These are phyloP conservation scores for Gibbula magus DNA, from an alignment of 2,888 invertebrate species.

Conservation along the genomic window DNA sequence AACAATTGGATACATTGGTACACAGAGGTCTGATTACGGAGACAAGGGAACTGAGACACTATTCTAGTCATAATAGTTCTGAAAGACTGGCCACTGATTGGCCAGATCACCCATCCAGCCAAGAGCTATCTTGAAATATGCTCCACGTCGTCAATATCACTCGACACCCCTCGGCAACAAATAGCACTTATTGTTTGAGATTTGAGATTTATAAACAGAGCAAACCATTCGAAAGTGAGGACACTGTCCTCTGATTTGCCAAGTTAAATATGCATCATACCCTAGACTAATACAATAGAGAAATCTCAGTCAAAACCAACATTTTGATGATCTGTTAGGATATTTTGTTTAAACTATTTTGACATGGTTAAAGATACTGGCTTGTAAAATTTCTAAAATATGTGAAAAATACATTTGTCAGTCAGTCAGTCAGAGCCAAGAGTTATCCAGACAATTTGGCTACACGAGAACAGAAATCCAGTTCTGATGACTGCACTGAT, in stretches of 20 bases:
- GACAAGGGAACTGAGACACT: not conserved
- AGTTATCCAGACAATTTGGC: not conserved
- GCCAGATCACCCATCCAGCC: not conserved
- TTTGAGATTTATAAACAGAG: not conserved
- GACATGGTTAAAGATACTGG: no score
- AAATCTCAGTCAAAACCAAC: not conserved
- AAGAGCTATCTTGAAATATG: not conserved
- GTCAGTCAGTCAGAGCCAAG: not conserved
- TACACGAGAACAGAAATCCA: no score
- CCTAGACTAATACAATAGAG: not conserved
- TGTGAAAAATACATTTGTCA: no score
- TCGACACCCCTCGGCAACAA: not conserved
- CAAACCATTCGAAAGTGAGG: not conserved
- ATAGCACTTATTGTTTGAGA: conserved; percentile 1
- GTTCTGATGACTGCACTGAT: not conserved
- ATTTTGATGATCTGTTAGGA: not conserved
- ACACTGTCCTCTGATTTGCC: not conserved
- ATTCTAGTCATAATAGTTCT: not conserved
- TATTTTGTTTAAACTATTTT: not conserved
- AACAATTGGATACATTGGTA: not conserved
- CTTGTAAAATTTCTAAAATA: no score
- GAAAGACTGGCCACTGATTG: not conserved
- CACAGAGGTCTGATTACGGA: not conserved
- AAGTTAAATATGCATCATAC: not conserved
- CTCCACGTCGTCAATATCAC: not conserved